phyloP scores from a whole-genome alignment of 2,797 vertebrate species.

The Sebastes melanostomus region DNA sequence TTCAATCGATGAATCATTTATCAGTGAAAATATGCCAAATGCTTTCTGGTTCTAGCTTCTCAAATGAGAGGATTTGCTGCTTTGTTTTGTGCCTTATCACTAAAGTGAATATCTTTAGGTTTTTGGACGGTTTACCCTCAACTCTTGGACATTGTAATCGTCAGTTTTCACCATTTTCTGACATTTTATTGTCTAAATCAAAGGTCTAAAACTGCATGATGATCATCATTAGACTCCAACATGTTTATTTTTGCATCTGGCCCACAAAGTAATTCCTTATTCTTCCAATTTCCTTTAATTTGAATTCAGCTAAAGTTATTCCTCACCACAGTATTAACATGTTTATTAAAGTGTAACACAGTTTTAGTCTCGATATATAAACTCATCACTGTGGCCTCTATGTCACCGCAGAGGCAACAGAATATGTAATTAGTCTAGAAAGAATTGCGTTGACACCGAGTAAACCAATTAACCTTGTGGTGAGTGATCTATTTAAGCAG shows the following conservation, averaged over 20 bases:
- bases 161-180: neutral
- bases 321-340: neutral
- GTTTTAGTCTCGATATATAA: slow-evolving; percentile 12
- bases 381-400: neutral
- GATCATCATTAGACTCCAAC: neutral
- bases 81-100: neutral
- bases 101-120: neutral
- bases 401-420: neutral
- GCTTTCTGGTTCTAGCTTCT: neutral
- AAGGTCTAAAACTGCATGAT: neutral
- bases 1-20: neutral
- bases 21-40: neutral
- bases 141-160: neutral
- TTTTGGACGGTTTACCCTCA: neutral
- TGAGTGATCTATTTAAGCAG: slow-evolving; percentile 30
- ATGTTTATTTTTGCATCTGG: too few relatives aligned
- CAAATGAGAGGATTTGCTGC: neutral
- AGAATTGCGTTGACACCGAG: neutral
- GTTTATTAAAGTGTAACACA: neutral
- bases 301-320: slow-evolving; percentile 8
- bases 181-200: neutral
- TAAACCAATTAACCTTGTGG: slow-evolving; percentile 24
- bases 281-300: neutral
- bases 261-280: neutral
- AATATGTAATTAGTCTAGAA: slow-evolving; percentile 18